A percentile compares a stretch with the other conserved stretches of the same genome.
Evolutionary conservation across 1,140 invertebrate species (phyloP).

Genomic region (Drosophila equinoxialis): DNA sequence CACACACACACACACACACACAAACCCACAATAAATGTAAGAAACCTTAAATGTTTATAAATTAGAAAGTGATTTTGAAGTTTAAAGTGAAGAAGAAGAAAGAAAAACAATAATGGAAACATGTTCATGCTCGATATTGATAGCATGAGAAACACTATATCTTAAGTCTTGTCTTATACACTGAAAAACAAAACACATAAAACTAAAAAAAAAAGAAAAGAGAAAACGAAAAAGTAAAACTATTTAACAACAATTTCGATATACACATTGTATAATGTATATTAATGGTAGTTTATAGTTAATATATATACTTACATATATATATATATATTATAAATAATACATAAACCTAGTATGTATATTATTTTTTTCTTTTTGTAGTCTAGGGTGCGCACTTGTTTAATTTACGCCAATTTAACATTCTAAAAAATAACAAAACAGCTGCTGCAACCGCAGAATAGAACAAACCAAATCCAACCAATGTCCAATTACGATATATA

Average conservation of each 20-base stretch:
- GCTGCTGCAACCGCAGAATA: neutral
- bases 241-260: slow-evolving; percentile 10
- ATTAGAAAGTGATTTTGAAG: slow-evolving; percentile 75
- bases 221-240: slow-evolving; percentile 30
- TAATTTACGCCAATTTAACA: slow-evolving; percentile 57
- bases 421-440: slow-evolving; percentile 33
- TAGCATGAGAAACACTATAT: slow-evolving; percentile 34
- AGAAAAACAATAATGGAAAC: slow-evolving; percentile 43
- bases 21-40: slow-evolving; percentile 50
- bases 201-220: slow-evolving; percentile 21
- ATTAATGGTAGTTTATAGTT: slow-evolving; percentile 20
- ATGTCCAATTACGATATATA: slow-evolving; percentile 43
- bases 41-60: slow-evolving; percentile 60
- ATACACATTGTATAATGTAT: slow-evolving; percentile 18
- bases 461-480: slow-evolving; percentile 29
- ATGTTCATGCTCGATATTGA: slow-evolving; percentile 30
- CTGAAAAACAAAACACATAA: slow-evolving; percentile 34
- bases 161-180: slow-evolving; percentile 56
- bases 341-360: slow-evolving; percentile 33
- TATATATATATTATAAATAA: slow-evolving; percentile 12
- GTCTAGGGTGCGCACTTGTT: slow-evolving; percentile 60
- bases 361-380: slow-evolving; percentile 62
- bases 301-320: slow-evolving; percentile 24
- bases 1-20: slow-evolving; percentile 23
- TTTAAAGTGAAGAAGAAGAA: slow-evolving; percentile 44